phyloP scores from a whole-genome alignment of 2,113 vertebrate species.

The Oreochromis niloticus region DNA sequence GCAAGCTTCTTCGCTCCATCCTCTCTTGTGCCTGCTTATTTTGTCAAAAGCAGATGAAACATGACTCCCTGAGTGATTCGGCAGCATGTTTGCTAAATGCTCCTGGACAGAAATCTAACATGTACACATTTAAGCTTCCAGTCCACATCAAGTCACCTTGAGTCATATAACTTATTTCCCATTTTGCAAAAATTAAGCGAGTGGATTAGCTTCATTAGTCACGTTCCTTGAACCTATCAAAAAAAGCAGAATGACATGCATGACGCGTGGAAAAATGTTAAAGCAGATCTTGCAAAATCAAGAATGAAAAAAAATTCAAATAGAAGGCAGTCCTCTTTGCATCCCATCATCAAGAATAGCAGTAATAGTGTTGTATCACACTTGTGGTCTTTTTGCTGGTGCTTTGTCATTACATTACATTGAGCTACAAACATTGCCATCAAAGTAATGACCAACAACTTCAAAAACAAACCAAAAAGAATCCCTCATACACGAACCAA shows the following conservation, averaged over 20 bases:
- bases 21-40: slow-evolving; percentile 2
- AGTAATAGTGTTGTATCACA: neutral
- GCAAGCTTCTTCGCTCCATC: neutral
- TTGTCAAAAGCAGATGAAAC: slow-evolving; percentile 2
- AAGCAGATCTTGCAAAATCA: neutral
- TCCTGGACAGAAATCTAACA: neutral
- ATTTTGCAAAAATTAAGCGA: neutral
- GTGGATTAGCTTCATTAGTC: neutral
- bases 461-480: neutral
- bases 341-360: neutral
- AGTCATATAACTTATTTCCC: neutral
- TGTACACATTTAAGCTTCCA: neutral
- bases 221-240: neutral
- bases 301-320: neutral
- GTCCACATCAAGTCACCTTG: neutral
- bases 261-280: neutral
- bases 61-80: neutral
- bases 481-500: neutral
- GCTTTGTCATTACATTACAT: neutral
- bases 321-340: neutral
- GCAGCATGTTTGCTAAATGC: neutral
- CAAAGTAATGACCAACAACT: neutral
- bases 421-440: neutral
- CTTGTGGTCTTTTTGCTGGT: neutral
- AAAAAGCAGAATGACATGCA: neutral